Conservation (phyloP, 2,888 invertebrate genomes). For the Caenorhabditis sp. region DNA sequence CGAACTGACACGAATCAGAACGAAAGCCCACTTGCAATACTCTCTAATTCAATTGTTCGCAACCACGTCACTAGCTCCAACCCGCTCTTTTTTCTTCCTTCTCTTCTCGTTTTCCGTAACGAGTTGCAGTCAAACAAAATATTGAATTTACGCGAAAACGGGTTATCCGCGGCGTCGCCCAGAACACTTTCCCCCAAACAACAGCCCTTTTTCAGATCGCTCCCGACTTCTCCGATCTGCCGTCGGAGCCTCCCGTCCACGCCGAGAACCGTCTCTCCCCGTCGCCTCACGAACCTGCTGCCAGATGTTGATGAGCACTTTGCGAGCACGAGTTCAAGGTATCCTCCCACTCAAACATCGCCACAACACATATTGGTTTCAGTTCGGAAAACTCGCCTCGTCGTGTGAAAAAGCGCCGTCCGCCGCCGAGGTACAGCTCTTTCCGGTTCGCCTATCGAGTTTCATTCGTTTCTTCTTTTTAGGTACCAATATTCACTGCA, state of each 20-base stretch:
- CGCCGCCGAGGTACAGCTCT: conserved; percentile 41
- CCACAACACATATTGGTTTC: conserved; percentile 16
- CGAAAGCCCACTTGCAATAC: not conserved
- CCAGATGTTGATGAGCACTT: conserved; percentile 58
- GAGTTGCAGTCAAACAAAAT: conserved; percentile 20
- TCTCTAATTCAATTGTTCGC: conserved; percentile 1
- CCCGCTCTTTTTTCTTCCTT: not conserved
- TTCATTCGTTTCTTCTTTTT: not conserved
- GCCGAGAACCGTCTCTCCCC: conserved; percentile 52
- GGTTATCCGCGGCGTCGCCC: not conserved
- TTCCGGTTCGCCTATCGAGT: not conserved
- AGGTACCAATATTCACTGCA: conserved; percentile 57
- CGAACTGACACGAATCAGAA: not conserved
- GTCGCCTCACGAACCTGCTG: conserved; percentile 40
- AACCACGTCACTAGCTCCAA: not conserved
- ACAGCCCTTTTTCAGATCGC: conserved; percentile 42
- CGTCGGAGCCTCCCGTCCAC: conserved; percentile 63
- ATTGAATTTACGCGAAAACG: conserved; percentile 17
- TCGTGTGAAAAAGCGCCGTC: conserved; percentile 56
- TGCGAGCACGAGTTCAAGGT: conserved; percentile 51
- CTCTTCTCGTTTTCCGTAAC: conserved; percentile 8
- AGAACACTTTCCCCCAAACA: not conserved
- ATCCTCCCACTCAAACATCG: not conserved
- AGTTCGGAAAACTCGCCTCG: conserved; percentile 57
- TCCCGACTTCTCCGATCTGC: conserved; percentile 58